phyloP scores from a whole-genome alignment of 2,113 vertebrate species.

The Corapipo altera region DNA sequence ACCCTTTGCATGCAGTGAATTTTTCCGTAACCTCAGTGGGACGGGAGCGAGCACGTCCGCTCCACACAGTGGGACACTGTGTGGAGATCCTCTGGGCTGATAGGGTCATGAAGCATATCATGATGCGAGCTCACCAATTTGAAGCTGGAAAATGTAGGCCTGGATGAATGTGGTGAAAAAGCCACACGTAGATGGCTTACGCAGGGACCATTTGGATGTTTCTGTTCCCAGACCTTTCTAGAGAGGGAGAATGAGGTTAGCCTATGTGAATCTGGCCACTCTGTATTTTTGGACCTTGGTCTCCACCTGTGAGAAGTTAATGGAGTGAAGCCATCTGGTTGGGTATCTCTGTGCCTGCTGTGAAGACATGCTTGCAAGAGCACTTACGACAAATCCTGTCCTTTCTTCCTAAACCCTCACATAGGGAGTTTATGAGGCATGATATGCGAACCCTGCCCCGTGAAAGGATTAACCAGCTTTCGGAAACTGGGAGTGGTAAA shows the following conservation, averaged over 20 bases:
- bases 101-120: neutral
- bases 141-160: neutral
- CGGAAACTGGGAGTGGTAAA: conserved; percentile 1
- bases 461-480: conserved; percentile 25
- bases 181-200: neutral
- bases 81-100: neutral
- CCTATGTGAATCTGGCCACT: neutral
- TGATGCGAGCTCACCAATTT: neutral
- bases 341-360: neutral
- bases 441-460: neutral
- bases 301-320: conserved; percentile 18
- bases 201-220: neutral
- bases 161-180: neutral
- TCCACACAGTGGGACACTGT: accelerated
- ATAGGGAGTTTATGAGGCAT: conserved; percentile 31
- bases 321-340: conserved; percentile 3
- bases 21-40: neutral
- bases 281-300: neutral
- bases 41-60: accelerated
- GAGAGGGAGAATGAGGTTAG: neutral
- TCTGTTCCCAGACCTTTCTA: neutral
- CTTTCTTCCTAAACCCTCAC: neutral
- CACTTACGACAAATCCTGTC: neutral
- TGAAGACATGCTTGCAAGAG: neutral
- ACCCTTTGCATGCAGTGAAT: neutral